A percentile compares a stretch with the other conserved stretches of the same genome.
Evolutionary conservation across 2,797 vertebrate species (phyloP).

Genomic region (Epinephelus coioides): DNA sequence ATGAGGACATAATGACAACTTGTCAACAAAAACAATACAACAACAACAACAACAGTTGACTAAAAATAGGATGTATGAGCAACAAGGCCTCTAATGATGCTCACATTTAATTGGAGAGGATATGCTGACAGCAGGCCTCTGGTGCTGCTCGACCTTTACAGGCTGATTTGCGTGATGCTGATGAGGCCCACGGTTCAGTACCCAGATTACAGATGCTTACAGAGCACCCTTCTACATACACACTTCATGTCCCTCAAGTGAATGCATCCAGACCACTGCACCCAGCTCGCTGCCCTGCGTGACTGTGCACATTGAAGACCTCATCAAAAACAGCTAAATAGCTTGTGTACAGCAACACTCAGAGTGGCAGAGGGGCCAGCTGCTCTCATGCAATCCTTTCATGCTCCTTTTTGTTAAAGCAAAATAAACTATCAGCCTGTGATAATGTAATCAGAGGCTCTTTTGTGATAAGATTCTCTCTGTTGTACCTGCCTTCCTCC

Average conservation of each 20-base stretch:
- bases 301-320: slow-evolving; percentile 54
- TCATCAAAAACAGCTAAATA: slow-evolving; percentile 55
- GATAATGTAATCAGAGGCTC: neutral
- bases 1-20: slow-evolving; percentile 2
- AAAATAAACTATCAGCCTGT: slow-evolving; percentile 5
- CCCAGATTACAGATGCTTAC: slow-evolving; percentile 66
- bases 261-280: slow-evolving; percentile 65
- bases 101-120: slow-evolving; percentile 66
- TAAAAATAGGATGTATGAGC: slow-evolving; percentile 59
- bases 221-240: slow-evolving; percentile 41
- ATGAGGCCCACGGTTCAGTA: slow-evolving; percentile 67
- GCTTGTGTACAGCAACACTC: slow-evolving; percentile 19
- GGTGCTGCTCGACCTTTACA: slow-evolving; percentile 76
- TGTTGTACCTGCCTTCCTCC: neutral
- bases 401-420: slow-evolving; percentile 16
- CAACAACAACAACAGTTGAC: slow-evolving; percentile 35
- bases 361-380: slow-evolving; percentile 24
- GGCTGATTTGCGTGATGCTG: slow-evolving; percentile 70
- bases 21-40: slow-evolving; percentile 26
- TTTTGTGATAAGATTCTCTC: slow-evolving; percentile 3
- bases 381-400: slow-evolving; percentile 23
- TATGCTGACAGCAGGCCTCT: slow-evolving; percentile 73
- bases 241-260: slow-evolving; percentile 48
- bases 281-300: slow-evolving; percentile 35
- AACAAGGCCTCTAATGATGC: slow-evolving; percentile 56